Evolutionary conservation across 2,113 vertebrate genomes (phyloP).

Genomic region (Myrmecophaga tridactyla): DNA sequence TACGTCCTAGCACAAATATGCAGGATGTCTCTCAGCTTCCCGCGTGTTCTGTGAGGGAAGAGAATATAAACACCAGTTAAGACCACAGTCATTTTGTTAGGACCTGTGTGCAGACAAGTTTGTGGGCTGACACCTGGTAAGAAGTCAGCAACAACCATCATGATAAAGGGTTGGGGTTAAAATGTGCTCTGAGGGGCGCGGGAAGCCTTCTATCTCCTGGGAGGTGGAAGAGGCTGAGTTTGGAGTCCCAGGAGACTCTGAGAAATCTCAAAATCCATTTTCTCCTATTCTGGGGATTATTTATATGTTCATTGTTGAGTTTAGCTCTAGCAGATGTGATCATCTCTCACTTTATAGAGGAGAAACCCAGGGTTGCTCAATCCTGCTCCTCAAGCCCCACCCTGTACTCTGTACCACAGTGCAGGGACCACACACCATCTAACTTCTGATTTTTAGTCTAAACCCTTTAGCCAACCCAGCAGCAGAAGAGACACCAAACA

Average conservation of each 20-base stretch:
- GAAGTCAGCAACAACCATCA: background rate
- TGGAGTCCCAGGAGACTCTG: background rate
- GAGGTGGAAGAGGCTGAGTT: background rate
- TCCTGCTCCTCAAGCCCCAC: accelerated
- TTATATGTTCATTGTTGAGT: background rate
- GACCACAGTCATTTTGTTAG: background rate
- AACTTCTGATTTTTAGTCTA: background rate
- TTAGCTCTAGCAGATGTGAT: background rate
- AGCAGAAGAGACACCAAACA: background rate
- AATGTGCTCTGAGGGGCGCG: background rate
- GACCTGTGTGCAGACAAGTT: background rate
- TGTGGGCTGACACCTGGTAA: background rate
- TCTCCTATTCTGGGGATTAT: background rate
- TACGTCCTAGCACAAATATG: background rate
- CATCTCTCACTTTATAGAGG: background rate
- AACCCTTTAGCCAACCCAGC: background rate
- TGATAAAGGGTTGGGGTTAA: background rate
- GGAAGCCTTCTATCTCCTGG: background rate
- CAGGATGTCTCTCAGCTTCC: background rate
- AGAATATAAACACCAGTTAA: background rate
- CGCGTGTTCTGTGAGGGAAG: constrained; percentile 7
- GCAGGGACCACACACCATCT: no score
- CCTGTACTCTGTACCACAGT: background rate
- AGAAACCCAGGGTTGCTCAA: background rate
- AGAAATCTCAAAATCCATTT: background rate